phyloP scores from a whole-genome alignment of 2,113 vertebrate genomes.

The Vulpes ferrilata region DNA sequence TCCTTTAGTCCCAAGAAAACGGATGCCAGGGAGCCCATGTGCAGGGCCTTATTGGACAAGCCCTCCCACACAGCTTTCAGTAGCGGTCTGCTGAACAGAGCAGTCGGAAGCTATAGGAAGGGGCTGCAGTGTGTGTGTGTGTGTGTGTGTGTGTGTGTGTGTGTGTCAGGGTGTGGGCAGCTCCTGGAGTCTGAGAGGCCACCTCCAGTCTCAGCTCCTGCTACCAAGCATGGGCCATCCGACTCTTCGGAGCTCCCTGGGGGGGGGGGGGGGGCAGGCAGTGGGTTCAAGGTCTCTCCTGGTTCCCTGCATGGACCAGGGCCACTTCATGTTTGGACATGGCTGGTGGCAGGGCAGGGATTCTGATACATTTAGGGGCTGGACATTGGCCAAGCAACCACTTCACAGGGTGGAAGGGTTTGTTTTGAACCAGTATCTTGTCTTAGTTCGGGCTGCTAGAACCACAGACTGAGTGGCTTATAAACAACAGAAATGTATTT shows the following conservation, averaged over 20 bases:
- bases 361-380: neutral
- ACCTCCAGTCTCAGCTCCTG: neutral
- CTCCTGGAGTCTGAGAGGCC: neutral
- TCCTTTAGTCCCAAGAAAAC: neutral
- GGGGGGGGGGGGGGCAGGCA: too few relatives aligned
- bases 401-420: neutral
- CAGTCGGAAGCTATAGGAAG: neutral
- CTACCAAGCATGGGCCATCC: neutral
- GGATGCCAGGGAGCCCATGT: neutral
- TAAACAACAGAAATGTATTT: neutral
- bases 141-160: neutral
- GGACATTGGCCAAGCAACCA: neutral
- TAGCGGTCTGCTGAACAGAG: neutral
- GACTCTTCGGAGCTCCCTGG: neutral
- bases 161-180: neutral
- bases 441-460: neutral
- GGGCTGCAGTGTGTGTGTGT: rapidly evolving
- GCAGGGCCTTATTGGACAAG: neutral
- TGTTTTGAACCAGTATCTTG: neutral
- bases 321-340: neutral
- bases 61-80: neutral
- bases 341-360: neutral
- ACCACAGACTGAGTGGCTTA: neutral
- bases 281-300: neutral
- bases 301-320: neutral